Percentiles rank a stretch among this genome's conserved stretches.
These are phyloP conservation scores for Leucoraja erinaceus DNA, from an alignment of 2,113 vertebrate species.

Conservation along the genomic window DNA sequence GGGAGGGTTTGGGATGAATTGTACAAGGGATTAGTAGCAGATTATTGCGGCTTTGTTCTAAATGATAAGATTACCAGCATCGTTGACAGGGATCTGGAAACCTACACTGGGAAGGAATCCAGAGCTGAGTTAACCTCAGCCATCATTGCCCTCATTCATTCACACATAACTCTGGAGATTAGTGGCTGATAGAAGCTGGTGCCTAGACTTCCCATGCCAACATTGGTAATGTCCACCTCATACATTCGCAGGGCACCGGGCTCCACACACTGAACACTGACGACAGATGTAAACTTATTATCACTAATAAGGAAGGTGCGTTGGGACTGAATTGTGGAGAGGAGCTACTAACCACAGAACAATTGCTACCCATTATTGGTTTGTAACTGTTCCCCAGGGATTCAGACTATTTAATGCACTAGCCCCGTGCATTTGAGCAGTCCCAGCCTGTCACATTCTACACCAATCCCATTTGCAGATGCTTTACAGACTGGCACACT, in stretches of 20 bases:
- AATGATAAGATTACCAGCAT: not conserved
- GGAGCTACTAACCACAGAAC: not conserved
- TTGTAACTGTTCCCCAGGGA: not conserved
- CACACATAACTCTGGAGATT: not conserved
- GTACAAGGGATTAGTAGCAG: not conserved
- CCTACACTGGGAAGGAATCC: not conserved
- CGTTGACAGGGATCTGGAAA: not conserved
- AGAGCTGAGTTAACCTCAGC: not conserved
- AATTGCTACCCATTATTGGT: not conserved
- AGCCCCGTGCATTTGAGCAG: not conserved
- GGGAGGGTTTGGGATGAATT: not conserved
- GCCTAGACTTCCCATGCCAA: not conserved
- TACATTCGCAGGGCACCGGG: not conserved
- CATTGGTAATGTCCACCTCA: not conserved
- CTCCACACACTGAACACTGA: too few species aligned
- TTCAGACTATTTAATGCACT: not conserved
- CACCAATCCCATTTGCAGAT: not conserved
- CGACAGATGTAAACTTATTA: not conserved
- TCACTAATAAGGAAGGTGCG: not conserved
- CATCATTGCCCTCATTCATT: not conserved
- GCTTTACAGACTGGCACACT: not conserved
- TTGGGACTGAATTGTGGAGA: not conserved
- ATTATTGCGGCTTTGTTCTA: not conserved
- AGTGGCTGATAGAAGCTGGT: not conserved
- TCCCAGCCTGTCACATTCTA: not conserved